These are phyloP conservation scores for Porites australiensis DNA, from an alignment of 64 coral and sea anemone genomes.

Conservation along the genomic window DNA sequence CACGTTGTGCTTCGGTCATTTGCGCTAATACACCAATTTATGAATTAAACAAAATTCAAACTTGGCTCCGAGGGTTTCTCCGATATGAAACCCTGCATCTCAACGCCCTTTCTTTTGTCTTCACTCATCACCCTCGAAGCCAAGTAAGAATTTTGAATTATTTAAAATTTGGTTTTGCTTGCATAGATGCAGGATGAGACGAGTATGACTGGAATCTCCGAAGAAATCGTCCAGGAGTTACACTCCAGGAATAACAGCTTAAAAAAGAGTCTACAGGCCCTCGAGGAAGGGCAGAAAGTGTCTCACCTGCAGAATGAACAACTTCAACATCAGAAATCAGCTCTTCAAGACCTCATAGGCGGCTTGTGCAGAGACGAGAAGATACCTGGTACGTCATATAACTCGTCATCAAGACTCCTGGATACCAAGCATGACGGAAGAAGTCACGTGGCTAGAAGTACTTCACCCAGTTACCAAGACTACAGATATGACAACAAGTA, in stretches of 20 bases:
- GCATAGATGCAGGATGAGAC: slow-evolving; percentile 71
- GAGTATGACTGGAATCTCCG: slow-evolving; percentile 71
- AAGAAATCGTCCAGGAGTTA: slow-evolving; percentile 76
- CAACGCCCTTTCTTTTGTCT: background rate
- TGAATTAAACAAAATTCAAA: no score
- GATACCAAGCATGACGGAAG: background rate
- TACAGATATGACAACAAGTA: background rate
- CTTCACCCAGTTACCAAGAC: background rate
- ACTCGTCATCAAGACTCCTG: slow-evolving; percentile 21
- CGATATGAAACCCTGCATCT: no score
- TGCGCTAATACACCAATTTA: no score
- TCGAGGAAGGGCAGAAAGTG: slow-evolving; percentile 84
- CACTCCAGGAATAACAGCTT: slow-evolving; percentile 73
- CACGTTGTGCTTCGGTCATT: no score
- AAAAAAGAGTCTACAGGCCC: slow-evolving; percentile 61
- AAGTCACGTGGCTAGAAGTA: background rate
- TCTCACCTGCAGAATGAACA: slow-evolving; percentile 88
- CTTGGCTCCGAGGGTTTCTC: no score
- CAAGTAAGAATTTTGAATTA: background rate
- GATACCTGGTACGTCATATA: slow-evolving; percentile 9
- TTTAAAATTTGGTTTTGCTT: background rate
- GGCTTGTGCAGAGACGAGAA: slow-evolving; percentile 24
- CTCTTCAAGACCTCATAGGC: slow-evolving; percentile 62
- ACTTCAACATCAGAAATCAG: slow-evolving; percentile 58
- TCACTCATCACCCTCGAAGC: background rate